Conservation (phyloP, 1,140 invertebrate genomes). For the Solen grandis region DNA sequence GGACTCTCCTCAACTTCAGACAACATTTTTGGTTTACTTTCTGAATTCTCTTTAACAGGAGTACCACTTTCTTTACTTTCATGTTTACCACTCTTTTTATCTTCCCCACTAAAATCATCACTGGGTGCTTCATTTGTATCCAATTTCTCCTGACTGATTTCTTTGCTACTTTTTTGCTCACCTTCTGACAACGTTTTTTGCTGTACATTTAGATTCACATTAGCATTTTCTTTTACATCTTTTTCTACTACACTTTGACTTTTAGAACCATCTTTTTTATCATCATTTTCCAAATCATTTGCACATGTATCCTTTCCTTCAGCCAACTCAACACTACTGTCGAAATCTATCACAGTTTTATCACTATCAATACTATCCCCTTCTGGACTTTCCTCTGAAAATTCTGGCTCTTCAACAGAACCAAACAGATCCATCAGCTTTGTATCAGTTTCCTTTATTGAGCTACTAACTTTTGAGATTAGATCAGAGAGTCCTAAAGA, state of each 20-base stretch:
- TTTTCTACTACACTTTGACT: neutral
- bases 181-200: neutral
- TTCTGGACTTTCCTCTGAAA: neutral
- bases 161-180: neutral
- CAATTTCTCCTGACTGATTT: neutral
- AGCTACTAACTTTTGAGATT: constrained; percentile 29
- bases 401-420: constrained; percentile 1
- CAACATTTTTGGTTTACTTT: no score
- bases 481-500: neutral
- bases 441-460: constrained; percentile 11
- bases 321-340: no score
- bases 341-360: neutral
- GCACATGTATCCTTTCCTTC: neutral
- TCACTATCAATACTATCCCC: constrained; percentile 30
- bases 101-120: no score
- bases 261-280: neutral
- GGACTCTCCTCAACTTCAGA: no score
- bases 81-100: neutral
- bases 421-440: constrained; percentile 21
- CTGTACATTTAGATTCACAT: neutral
- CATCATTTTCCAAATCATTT: neutral
- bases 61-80: constrained; percentile 8
- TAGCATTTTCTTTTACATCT: neutral
- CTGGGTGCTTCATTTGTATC: no score
- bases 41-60: constrained; percentile 3